Base-by-base conservation (phyloP, 2,888 invertebrate genomes). In the Aspidiotus destructor region DNA sequence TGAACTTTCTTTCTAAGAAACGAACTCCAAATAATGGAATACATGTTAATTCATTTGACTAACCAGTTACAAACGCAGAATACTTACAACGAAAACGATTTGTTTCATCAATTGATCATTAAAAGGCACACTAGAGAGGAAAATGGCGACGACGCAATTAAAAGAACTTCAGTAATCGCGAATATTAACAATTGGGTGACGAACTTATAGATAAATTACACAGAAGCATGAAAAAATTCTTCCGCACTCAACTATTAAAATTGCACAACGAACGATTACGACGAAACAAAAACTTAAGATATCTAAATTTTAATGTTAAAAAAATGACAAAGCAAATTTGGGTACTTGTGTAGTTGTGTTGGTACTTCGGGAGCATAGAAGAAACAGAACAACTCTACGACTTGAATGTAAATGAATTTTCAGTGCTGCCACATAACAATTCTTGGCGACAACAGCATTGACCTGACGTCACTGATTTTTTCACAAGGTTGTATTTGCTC, bases 71-170 rank as follows among this genome's bases (percentile, higher is more conserved):
- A 28, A 28, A 28, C 28, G 28, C 28, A 28, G 28, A 48, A 48
- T 58, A 58, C 58, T 58, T 28, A 58, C 58, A 28, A 28, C 58
- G 40, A 58, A 17, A 17, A 58, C 58, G 28, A 58, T 6, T 58
- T 10, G 40, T 28, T 58, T 58, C 58, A 13, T 58, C 58, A 15
- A 58, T 40, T 28, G 13, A 11, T 40, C 16, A 28, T 28, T 58
- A 8, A 28, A 16, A 28, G 58, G 40, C 16, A 17, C 28, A 10
- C 58, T 58, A 16, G 28, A 28, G 28, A 48, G 48, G 28, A 58
- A 58, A 28, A 58, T 58, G 58, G 58, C 58, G 58, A 58, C 58
- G 58, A 58, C 58, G 58, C 58, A 58, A 58, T 28, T 58, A 48
- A 48, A 48, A 28, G 28, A 48, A 48, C 48, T 48, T 48, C 48